phyloP scores from a whole-genome alignment of 2,888 invertebrate genomes.

The Alcis repandata region DNA sequence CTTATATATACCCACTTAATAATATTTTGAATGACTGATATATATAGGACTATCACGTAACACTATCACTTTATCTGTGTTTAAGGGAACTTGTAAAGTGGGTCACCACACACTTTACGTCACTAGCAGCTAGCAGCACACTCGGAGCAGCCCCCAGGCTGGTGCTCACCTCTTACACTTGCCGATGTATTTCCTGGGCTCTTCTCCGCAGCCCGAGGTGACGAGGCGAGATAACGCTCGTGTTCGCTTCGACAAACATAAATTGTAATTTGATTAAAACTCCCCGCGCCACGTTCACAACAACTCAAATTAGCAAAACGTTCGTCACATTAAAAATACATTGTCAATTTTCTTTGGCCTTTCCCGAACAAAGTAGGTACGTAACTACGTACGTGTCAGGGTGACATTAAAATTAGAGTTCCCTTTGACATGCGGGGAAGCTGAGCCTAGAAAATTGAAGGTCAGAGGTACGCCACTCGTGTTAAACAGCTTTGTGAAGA shows the following conservation, averaged over 20 bases:
- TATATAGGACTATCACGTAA: too few species aligned
- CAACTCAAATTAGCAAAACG: constrained; percentile 19
- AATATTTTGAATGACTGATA: too few species aligned
- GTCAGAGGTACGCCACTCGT: not conserved
- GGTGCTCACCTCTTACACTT: too few species aligned
- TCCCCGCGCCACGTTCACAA: constrained; percentile 10
- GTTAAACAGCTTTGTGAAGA: constrained; percentile 1
- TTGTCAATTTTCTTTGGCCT: constrained; percentile 31
- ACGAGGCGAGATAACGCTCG: constrained; percentile 12
- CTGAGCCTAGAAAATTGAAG: not conserved
- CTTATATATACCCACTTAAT: too few species aligned
- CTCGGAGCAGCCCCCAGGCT: too few species aligned
- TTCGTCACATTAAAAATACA: constrained; percentile 21
- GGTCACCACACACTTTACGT: too few species aligned
- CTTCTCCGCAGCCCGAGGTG: too few species aligned
- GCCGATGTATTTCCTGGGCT: too few species aligned
- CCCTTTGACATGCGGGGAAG: not conserved
- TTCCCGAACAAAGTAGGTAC: constrained; percentile 8
- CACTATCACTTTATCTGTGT: too few species aligned
- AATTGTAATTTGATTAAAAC: constrained; percentile 35
- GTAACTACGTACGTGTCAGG: constrained; percentile 9
- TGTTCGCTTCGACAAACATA: constrained; percentile 15
- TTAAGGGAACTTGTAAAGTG: too few species aligned
- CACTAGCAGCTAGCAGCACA: too few species aligned
- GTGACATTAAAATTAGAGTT: constrained; percentile 14